Evolutionary conservation across 2,113 vertebrate species (phyloP).

Genomic region (Podiceps cristatus): DNA sequence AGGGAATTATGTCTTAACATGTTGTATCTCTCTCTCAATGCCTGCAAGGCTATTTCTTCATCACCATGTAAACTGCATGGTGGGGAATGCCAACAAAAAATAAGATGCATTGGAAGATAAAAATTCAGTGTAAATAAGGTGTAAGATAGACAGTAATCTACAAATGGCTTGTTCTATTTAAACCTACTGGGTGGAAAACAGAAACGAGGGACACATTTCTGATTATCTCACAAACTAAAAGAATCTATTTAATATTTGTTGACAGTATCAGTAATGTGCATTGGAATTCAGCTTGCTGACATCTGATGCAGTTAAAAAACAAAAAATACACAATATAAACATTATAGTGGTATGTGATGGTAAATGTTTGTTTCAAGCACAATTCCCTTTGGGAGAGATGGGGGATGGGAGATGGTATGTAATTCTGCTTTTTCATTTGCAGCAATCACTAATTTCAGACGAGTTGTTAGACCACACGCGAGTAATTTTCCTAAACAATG

Average conservation of each 20-base stretch:
- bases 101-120: conserved; percentile 47
- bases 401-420: conserved; percentile 5
- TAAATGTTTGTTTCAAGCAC: conserved; percentile 49
- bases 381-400: conserved; percentile 16
- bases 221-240: conserved; percentile 37
- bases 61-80: conserved; percentile 68
- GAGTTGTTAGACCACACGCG: conserved; percentile 71
- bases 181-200: conserved; percentile 53
- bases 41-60: conserved; percentile 54
- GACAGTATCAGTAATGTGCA: conserved; percentile 26
- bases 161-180: conserved; percentile 65
- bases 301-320: conserved; percentile 13
- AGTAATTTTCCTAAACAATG: conserved; percentile 74
- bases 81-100: conserved; percentile 67
- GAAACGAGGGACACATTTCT: conserved; percentile 16
- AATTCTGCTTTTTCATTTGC: conserved; percentile 67
- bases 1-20: conserved; percentile 67
- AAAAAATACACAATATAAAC: not conserved
- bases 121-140: conserved; percentile 62
- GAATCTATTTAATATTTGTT: conserved; percentile 43
- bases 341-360: conserved; percentile 6
- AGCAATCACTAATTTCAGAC: conserved; percentile 71
- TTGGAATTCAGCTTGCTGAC: not conserved
- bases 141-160: conserved; percentile 48
- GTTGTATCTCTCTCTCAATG: conserved; percentile 55